phyloP scores from a whole-genome alignment of 2,113 vertebrate species.

The Brevimyrus niger region DNA sequence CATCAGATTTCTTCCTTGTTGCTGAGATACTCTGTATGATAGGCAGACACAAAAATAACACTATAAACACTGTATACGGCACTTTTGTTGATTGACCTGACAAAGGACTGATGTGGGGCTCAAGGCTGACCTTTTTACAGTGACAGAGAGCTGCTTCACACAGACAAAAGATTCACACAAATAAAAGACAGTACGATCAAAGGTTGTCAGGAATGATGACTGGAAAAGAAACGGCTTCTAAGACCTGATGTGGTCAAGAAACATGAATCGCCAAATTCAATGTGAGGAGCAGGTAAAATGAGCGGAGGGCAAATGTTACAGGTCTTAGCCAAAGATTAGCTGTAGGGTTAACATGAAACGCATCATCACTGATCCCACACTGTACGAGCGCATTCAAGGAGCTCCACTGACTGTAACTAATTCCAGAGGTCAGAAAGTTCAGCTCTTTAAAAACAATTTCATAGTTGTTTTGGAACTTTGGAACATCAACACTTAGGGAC shows the following conservation, averaged over 20 bases:
- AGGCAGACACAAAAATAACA: background rate
- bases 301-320: slow-evolving; percentile 22
- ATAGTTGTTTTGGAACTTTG: background rate
- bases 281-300: slow-evolving; percentile 19
- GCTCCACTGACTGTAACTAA: background rate
- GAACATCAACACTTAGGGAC: background rate
- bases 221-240: slow-evolving; percentile 18
- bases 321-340: background rate
- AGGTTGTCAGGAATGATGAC: background rate
- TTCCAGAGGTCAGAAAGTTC: background rate
- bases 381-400: background rate
- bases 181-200: background rate
- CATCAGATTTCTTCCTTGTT: background rate
- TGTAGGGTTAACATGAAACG: background rate
- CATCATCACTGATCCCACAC: background rate
- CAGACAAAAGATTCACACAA: background rate
- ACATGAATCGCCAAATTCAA: background rate
- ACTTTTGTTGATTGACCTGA: background rate
- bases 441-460: background rate
- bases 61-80: background rate
- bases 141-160: background rate
- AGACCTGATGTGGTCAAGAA: background rate
- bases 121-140: background rate
- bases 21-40: background rate
- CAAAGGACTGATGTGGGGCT: background rate